Base-by-base conservation (phyloP, 1,140 invertebrate species). In the Armadillidium nasatum region DNA sequence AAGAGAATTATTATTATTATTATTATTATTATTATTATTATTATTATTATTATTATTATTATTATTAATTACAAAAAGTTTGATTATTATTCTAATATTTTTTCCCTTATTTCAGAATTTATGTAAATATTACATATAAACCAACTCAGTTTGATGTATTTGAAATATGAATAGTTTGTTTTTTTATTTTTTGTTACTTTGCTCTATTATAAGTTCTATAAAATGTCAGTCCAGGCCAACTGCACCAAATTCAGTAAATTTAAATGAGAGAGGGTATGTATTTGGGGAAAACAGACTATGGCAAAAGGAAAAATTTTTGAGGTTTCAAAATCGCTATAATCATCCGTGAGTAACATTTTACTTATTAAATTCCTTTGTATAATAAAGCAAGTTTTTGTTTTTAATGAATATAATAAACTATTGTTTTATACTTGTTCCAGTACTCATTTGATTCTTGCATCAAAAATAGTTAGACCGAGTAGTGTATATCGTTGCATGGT, bases 401-500 rank as follows among this genome's bases (percentile, higher is more conserved):
- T 13, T 60, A 60, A 3, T 60, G 1, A 15, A 50, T 60, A 4
- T 60, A 15, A 60, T 60, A 60, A 2, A 60, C 19, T 60, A 60
- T 19, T 60, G 50, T 60, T 60, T 13, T 15, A 60, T 15, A 2
- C 50, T 19, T 60, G 2, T 60, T 60, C 19, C 79, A 86, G 85
- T 68, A 83, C 81, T 10, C 84, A 85, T 75, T 75, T 86, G 44
- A 79, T 85, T 43, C n/a, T 85, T 46, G 84, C 85, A 9, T 83
- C 85, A 4, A 78, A 82, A 15, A 81, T 82, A 7, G 82, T 86
- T n/a, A 81, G 84, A 43, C 85, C 85, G 7, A 82, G 83, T 13
- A 83, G 83, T 21, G 80, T 86, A 50, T 86, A 85, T 76, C 79
- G 82, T 69, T 83, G 84, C 11, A 79, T 83, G 22, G 83, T 85